phyloP scores from a whole-genome alignment of 2,113 vertebrate genomes.

The Oryzias woworae region DNA sequence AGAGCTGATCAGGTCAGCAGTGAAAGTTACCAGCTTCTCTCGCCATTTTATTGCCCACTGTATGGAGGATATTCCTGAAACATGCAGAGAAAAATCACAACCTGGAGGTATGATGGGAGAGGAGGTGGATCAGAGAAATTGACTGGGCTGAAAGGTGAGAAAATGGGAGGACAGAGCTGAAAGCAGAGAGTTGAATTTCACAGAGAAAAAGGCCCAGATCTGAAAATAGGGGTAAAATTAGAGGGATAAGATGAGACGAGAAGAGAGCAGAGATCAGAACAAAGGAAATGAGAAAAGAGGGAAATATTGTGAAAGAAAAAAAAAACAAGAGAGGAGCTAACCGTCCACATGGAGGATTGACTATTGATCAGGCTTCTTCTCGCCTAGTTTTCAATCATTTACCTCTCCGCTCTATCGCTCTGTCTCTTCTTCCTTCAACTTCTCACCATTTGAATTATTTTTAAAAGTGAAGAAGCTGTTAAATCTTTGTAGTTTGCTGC shows the following conservation, averaged over 20 bases:
- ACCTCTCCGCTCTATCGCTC: constrained; percentile 20
- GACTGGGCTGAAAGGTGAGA: constrained; percentile 29
- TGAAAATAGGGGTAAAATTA: constrained; percentile 29
- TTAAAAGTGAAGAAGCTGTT: constrained; percentile 18
- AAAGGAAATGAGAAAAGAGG: constrained; percentile 2
- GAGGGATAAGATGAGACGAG: constrained; percentile 19
- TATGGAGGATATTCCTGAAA: constrained; percentile 22
- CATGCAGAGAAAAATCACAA: constrained; percentile 17
- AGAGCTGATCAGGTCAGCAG: constrained; percentile 25
- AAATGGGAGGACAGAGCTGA: constrained; percentile 36
- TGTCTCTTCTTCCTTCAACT: constrained; percentile 25
- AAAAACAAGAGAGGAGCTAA: constrained; percentile 31
- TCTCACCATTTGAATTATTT: constrained; percentile 15
- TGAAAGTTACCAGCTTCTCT: background rate
- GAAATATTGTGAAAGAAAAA: constrained; percentile 34
- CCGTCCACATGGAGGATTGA: constrained; percentile 44
- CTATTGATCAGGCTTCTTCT: constrained; percentile 64
- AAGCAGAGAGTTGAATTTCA: constrained; percentile 15
- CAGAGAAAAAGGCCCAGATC: constrained; percentile 12
- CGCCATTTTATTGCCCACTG: constrained; percentile 11
- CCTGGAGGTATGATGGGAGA: constrained; percentile 7
- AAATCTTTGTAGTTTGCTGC: constrained; percentile 9
- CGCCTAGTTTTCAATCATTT: constrained; percentile 35
- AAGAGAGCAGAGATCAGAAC: constrained; percentile 25
- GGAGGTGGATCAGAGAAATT: constrained; percentile 33